Conservation (phyloP, 1,140 invertebrate genomes). For the Aphaenogaster floridana region DNA sequence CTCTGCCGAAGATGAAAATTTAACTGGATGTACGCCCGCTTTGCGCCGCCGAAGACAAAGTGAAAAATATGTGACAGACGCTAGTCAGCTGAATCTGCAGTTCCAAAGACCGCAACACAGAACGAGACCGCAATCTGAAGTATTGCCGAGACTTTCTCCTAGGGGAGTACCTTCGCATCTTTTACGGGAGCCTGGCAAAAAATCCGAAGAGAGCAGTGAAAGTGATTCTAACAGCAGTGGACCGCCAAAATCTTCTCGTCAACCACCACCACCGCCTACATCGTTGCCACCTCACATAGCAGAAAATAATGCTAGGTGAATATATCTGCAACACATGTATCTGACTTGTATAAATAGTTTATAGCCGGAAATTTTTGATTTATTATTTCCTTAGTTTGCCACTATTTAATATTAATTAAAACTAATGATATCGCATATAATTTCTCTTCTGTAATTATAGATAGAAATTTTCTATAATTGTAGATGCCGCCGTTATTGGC, state of each 20-base stretch:
- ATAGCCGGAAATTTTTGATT: neutral
- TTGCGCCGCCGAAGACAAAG: constrained; percentile 90
- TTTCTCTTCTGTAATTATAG: constrained; percentile 8
- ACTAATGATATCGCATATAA: neutral
- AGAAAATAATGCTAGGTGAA: constrained; percentile 85
- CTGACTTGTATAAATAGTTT: neutral
- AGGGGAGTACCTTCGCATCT: constrained; percentile 87
- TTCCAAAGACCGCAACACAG: constrained; percentile 90
- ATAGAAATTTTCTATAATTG: constrained; percentile 48
- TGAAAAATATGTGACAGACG: constrained; percentile 93
- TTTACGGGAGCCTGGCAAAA: constrained; percentile 83
- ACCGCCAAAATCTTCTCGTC: constrained; percentile 75
- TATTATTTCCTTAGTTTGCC: neutral
- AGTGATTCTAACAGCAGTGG: constrained; percentile 86
- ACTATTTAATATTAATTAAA: neutral
- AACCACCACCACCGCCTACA: constrained; percentile 83
- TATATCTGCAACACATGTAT: constrained; percentile 4
- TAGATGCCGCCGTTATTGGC: constrained; percentile 85
- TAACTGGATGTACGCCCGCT: constrained; percentile 88
- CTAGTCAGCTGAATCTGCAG: constrained; percentile 90
- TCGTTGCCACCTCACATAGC: constrained; percentile 83
- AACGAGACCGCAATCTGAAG: constrained; percentile 80
- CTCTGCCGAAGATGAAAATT: constrained; percentile 84
- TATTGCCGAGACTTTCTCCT: constrained; percentile 78
- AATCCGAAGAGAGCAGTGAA: constrained; percentile 85